Conservation (phyloP, 2,888 invertebrate genomes). For the Diachrysia chrysitis region DNA sequence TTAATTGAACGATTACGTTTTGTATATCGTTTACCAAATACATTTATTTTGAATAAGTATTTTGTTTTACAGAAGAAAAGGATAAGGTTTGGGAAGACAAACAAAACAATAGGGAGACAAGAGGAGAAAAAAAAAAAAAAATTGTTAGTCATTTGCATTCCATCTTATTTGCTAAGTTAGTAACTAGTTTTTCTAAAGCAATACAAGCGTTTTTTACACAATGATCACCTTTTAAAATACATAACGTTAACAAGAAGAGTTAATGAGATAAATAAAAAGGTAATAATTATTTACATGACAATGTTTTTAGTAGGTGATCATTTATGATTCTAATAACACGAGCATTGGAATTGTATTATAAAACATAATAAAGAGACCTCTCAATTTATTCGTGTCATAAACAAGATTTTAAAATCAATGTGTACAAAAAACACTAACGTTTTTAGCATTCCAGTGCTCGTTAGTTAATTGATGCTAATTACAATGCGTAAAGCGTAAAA, state of each 20-base stretch:
- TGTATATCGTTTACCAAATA: not conserved
- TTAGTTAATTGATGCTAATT: slow-evolving; percentile 15
- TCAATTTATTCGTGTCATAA: not conserved
- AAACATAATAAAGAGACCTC: not conserved
- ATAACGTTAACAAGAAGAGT: not conserved
- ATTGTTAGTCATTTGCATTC: slow-evolving; percentile 72
- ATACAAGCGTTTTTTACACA: slow-evolving; percentile 7
- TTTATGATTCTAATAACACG: not conserved
- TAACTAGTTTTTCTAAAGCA: slow-evolving; percentile 27
- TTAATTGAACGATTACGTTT: slow-evolving; percentile 64
- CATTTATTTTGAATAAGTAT: not conserved
- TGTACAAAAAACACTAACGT: not conserved
- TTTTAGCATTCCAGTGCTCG: not conserved
- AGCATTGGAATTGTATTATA: not conserved
- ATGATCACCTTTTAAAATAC: not conserved
- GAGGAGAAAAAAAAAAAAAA: slow-evolving; percentile 65
- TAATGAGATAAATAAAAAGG: too few relatives aligned
- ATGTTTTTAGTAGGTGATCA: not conserved
- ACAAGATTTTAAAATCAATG: not conserved
- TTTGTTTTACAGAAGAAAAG: not conserved
- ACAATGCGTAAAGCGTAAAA: slow-evolving; percentile 36
- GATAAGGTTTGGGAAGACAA: slow-evolving; percentile 51
- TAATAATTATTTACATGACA: not conserved
- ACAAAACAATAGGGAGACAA: slow-evolving; percentile 68
- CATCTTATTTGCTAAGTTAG: slow-evolving; percentile 49